Evolutionary conservation across 2,113 vertebrate genomes (phyloP).

Genomic region (Peromyscus californicus): DNA sequence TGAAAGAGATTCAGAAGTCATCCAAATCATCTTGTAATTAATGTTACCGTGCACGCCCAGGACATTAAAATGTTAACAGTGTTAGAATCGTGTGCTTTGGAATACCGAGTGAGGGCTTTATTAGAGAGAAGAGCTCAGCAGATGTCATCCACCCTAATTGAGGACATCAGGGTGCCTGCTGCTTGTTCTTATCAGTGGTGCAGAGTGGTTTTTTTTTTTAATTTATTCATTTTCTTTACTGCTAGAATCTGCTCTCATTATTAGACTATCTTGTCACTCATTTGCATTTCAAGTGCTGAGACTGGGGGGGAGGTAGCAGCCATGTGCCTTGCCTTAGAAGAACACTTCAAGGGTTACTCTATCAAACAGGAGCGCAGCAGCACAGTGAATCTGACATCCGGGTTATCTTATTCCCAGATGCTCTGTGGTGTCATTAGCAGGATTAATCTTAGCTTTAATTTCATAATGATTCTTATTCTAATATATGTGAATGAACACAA

Average conservation of each 20-base stretch:
- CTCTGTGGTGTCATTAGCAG: conserved; percentile 98
- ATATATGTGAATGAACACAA: conserved; percentile 98
- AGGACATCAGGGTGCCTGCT: conserved; percentile 99
- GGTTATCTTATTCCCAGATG: conserved; percentile 97
- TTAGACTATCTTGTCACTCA: conserved; percentile 97
- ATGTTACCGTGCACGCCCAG: conserved; percentile 98
- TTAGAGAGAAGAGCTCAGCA: conserved; percentile 96
- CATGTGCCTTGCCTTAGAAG: conserved; percentile 92
- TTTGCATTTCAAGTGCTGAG: conserved; percentile 99
- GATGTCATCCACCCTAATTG: conserved; percentile 99
- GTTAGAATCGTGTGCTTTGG: conserved; percentile 98
- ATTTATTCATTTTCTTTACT: conserved; percentile 98
- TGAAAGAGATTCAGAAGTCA: conserved; percentile 98
- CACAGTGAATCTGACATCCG: conserved; percentile 96
- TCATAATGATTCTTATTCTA: conserved; percentile 99
- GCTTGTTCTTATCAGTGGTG: conserved; percentile 96
- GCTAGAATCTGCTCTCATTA: conserved; percentile 99
- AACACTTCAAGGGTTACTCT: conserved; percentile 94
- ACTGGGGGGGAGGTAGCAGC: conserved; percentile 93
- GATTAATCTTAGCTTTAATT: conserved; percentile 99
- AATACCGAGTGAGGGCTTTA: conserved; percentile 99
- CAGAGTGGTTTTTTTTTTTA: conserved; percentile 94
- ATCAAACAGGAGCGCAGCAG: conserved; percentile 91
- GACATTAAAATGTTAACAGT: conserved; percentile 99
- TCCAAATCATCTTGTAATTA: conserved; percentile 99